These are phyloP conservation scores for Poicephalus meyeri DNA, from an alignment of 2,113 vertebrate genomes.

Conservation along the genomic window DNA sequence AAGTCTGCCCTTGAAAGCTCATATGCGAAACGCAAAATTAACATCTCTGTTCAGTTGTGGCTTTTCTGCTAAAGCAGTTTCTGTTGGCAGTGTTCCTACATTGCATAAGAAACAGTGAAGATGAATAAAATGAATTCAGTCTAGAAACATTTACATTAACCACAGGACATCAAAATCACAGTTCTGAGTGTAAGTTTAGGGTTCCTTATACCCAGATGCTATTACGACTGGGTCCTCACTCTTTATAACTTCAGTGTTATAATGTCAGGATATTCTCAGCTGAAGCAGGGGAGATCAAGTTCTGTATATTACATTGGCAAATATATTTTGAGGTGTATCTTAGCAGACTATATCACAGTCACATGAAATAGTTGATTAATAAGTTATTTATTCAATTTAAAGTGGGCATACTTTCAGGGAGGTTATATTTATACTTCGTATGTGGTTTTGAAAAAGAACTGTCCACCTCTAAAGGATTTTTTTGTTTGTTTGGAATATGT, in stretches of 20 bases:
- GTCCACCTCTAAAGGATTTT: not conserved
- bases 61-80: not conserved
- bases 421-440: not conserved
- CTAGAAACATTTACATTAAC: not conserved
- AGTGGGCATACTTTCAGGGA: not conserved
- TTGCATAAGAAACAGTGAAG: not conserved
- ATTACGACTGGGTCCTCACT: not conserved
- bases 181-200: not conserved
- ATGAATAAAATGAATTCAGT: not conserved
- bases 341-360: not conserved
- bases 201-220: not conserved
- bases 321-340: not conserved
- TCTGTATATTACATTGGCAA: not conserved
- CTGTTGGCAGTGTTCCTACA: not conserved
- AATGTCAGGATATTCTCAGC: not conserved
- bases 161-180: not conserved
- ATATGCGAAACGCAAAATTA: not conserved
- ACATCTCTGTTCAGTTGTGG: not conserved
- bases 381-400: not conserved
- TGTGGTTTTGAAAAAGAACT: not conserved
- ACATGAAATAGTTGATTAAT: rapidly evolving
- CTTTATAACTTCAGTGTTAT: not conserved
- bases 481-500: not conserved
- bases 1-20: not conserved
- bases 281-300: not conserved